Evolutionary conservation across 2,797 vertebrate species (phyloP).

Genomic region (Gymnodraco acuticeps): DNA sequence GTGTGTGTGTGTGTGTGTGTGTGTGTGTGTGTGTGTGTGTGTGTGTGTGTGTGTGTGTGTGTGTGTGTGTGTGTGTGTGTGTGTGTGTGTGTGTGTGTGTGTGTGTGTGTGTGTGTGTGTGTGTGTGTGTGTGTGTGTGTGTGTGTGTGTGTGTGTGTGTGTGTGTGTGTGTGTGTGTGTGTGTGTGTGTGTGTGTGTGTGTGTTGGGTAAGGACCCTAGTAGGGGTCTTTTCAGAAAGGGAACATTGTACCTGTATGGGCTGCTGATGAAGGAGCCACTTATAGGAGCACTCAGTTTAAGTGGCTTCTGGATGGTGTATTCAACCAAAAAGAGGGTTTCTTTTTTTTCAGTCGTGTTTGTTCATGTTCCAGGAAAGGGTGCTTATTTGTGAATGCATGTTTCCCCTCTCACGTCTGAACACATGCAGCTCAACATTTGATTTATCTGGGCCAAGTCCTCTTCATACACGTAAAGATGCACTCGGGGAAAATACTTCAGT

Average conservation of each 20-base stretch:
- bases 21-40: no score
- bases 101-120: slow-evolving; percentile 16
- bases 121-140: slow-evolving; percentile 18
- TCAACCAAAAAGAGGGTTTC: slow-evolving; percentile 31
- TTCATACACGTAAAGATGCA: not conserved
- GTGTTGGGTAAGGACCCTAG: slow-evolving; percentile 64
- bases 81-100: slow-evolving; percentile 15
- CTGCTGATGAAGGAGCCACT: slow-evolving; percentile 70
- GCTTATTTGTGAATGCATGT: slow-evolving; percentile 25
- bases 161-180: not conserved
- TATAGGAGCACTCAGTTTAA: slow-evolving; percentile 67
- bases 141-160: no score
- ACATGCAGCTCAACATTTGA: slow-evolving; percentile 22
- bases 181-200: not conserved
- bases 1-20: no score
- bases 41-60: not conserved
- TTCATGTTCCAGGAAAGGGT: slow-evolving; percentile 20
- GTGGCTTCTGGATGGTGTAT: slow-evolving; percentile 53
- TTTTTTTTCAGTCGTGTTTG: slow-evolving; percentile 37
- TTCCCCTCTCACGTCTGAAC: slow-evolving; percentile 21
- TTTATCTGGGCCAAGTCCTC: slow-evolving; percentile 1
- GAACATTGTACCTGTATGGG: slow-evolving; percentile 68
- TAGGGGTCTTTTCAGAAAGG: slow-evolving; percentile 69
- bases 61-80: slow-evolving; percentile 32
- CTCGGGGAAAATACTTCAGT: not conserved